These are phyloP conservation scores for Pollenia angustigena DNA, from an alignment of 2,888 invertebrate genomes.

Conservation along the genomic window DNA sequence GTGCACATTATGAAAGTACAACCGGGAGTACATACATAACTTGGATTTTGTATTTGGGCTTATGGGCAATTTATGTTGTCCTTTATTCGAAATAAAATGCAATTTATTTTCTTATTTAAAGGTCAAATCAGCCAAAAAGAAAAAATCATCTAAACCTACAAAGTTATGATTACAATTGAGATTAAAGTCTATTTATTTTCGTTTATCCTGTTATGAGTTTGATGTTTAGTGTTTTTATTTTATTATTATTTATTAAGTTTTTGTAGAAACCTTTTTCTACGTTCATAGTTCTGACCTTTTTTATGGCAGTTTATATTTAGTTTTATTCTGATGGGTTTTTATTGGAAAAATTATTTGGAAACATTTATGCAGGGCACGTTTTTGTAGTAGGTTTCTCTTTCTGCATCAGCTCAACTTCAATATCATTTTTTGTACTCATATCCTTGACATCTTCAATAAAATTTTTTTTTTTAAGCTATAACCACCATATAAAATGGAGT, in stretches of 20 bases:
- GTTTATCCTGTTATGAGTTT: conserved; percentile 52
- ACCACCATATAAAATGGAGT: conserved; percentile 29
- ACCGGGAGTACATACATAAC: background rate
- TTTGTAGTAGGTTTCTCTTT: conserved; percentile 22
- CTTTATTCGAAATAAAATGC: conserved; percentile 12
- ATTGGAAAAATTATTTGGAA: conserved; percentile 29
- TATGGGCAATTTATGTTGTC: conserved; percentile 1
- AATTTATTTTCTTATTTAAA: conserved; percentile 17
- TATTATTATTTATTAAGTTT: conserved; percentile 9
- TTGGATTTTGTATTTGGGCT: conserved; percentile 4
- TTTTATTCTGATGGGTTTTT: background rate
- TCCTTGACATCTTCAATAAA: conserved; percentile 59
- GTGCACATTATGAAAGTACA: background rate
- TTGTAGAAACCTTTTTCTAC: conserved; percentile 4
- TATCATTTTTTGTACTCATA: conserved; percentile 44
- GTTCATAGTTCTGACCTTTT: background rate
- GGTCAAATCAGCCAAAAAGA: conserved; percentile 9
- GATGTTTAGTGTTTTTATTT: conserved; percentile 32
- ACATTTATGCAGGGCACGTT: conserved; percentile 47
- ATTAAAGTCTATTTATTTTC: conserved; percentile 45
- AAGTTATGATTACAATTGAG: conserved; percentile 44
- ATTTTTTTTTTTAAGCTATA: conserved; percentile 45
- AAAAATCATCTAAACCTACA: conserved; percentile 4
- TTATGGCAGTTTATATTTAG: conserved; percentile 74
- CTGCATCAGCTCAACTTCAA: conserved; percentile 30